These are phyloP conservation scores for Pipistrellus pygmaeus DNA, from an alignment of 2,797 vertebrate genomes.

Conservation along the genomic window DNA sequence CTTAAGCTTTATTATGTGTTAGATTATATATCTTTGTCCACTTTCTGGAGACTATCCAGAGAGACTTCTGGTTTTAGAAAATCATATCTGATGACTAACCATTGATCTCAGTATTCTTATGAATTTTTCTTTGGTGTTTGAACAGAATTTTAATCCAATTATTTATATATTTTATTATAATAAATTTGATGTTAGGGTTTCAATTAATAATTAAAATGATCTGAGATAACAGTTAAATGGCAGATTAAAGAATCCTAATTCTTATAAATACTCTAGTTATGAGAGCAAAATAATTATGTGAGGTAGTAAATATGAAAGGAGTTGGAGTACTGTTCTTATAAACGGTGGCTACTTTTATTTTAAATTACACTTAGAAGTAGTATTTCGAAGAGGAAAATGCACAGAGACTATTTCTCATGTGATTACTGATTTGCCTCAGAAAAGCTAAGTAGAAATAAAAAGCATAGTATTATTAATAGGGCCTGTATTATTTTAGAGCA, in stretches of 20 bases:
- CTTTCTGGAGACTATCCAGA: background rate
- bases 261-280: background rate
- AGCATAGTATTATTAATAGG: background rate
- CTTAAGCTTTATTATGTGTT: background rate
- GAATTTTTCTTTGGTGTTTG: background rate
- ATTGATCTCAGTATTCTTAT: background rate
- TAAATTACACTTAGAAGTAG: background rate
- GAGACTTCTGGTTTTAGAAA: background rate
- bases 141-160: background rate
- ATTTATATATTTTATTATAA: background rate
- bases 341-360: background rate
- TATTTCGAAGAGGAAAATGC: background rate
- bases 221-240: background rate
- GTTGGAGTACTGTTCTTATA: background rate
- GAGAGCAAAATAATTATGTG: background rate
- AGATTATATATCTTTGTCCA: background rate
- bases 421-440: background rate
- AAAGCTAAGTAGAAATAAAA: background rate
- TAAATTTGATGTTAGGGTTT: background rate
- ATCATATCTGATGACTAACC: background rate
- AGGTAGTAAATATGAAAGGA: background rate
- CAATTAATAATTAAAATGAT: background rate
- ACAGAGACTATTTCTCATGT: background rate
- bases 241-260: slow-evolving; percentile 1
- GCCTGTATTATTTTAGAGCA: background rate